Evolutionary conservation across 2,113 vertebrate genomes (phyloP).

Genomic region (Antidorcas marsupialis): DNA sequence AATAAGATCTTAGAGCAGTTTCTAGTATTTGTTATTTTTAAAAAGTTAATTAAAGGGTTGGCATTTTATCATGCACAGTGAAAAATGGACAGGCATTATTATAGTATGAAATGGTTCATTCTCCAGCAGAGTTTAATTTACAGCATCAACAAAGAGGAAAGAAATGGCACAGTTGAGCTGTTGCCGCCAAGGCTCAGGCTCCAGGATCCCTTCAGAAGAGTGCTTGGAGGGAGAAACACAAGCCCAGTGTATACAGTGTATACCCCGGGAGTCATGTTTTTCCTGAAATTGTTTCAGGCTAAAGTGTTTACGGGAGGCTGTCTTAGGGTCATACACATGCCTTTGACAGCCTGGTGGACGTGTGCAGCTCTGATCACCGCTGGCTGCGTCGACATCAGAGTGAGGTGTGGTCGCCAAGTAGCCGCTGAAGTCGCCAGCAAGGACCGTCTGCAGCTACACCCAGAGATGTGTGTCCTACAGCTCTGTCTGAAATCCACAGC

Average conservation of each 20-base stretch:
- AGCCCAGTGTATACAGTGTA: no score
- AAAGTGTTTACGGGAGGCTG: conserved; percentile 45
- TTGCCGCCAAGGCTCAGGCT: conserved; percentile 36
- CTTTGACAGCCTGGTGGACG: background rate
- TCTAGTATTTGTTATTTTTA: conserved; percentile 49
- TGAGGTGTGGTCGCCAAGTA: rapidly evolving
- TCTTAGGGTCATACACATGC: background rate
- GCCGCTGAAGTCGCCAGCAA: rapidly evolving
- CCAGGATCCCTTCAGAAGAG: conserved; percentile 44
- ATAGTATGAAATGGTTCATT: conserved; percentile 57
- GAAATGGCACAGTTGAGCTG: conserved; percentile 58
- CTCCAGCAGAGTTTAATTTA: conserved; percentile 68
- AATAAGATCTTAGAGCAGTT: conserved; percentile 66
- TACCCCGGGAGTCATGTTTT: conserved; percentile 60
- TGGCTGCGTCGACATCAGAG: background rate
- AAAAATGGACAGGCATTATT: conserved; percentile 68
- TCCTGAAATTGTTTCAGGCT: conserved; percentile 44
- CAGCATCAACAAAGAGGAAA: conserved; percentile 57
- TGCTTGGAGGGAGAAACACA: conserved; percentile 17
- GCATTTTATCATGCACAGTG: conserved; percentile 61
- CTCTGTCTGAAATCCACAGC: rapidly evolving
- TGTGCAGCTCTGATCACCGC: background rate
- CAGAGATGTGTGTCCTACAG: rapidly evolving
- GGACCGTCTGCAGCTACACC: rapidly evolving
- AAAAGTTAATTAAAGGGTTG: conserved; percentile 68